A percentile compares a stretch with the other conserved stretches of the same genome.
These are phyloP conservation scores for Neoarius graeffei DNA, from an alignment of 2,113 vertebrate genomes.

Conservation along the genomic window DNA sequence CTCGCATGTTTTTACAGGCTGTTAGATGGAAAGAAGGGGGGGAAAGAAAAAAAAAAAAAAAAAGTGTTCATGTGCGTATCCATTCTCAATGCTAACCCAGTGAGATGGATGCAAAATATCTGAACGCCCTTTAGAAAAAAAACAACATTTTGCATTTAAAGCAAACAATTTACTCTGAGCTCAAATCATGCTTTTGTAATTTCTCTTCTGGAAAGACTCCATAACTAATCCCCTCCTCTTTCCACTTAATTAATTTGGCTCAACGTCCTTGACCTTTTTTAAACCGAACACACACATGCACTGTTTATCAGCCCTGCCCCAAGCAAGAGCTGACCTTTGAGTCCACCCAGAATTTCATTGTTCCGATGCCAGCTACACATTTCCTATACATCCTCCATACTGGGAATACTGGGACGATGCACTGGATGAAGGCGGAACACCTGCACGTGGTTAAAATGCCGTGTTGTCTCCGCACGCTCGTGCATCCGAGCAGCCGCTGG, in stretches of 20 bases:
- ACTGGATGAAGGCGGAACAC: conserved; percentile 28
- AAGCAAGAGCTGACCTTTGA: conserved; percentile 5
- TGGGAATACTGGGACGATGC: conserved; percentile 36
- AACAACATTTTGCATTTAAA: conserved; percentile 6
- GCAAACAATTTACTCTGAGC: conserved; percentile 34
- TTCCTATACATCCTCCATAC: conserved; percentile 28
- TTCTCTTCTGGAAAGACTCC: not conserved
- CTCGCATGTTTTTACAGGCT: conserved; percentile 23
- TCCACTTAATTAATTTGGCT: conserved; percentile 5
- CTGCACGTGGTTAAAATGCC: conserved; percentile 42
- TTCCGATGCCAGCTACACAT: conserved; percentile 37
- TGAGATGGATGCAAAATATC: conserved; percentile 6
- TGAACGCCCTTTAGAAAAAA: not conserved
- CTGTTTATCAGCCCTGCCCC: conserved; percentile 8
- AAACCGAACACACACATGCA: conserved; percentile 12
- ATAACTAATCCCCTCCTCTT: not conserved
- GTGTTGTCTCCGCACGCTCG: conserved; percentile 36
- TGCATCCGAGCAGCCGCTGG: conserved; percentile 20
- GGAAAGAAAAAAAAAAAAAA: too few species aligned
- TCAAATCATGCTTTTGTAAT: conserved; percentile 6
- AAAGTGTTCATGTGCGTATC: conserved; percentile 7
- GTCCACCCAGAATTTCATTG: conserved; percentile 21
- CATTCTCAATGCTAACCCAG: not conserved
- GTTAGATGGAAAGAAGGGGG: not conserved
- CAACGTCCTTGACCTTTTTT: not conserved